Evolutionary conservation across 2,797 vertebrate genomes (phyloP).

Genomic region (Hippocampus kuda): DNA sequence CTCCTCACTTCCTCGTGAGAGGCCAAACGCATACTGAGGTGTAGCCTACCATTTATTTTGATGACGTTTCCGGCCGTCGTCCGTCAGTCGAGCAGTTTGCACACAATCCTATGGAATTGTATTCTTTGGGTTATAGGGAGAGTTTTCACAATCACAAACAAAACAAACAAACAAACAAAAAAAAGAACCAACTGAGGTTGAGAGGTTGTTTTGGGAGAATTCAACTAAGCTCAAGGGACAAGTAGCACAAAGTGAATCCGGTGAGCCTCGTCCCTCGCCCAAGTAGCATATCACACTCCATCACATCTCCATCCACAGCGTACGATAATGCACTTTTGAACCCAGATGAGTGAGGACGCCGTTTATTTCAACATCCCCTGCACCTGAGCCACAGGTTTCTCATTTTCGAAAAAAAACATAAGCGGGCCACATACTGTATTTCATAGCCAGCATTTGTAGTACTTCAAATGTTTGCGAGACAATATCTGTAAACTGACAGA

Average conservation of each 20-base stretch:
- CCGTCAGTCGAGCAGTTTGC: slow-evolving; percentile 60
- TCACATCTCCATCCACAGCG: slow-evolving; percentile 42
- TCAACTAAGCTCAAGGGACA: slow-evolving; percentile 34
- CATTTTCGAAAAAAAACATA: slow-evolving; percentile 28
- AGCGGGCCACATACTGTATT: slow-evolving; percentile 34
- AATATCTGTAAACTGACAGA: slow-evolving; percentile 43
- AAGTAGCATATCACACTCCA: slow-evolving; percentile 47
- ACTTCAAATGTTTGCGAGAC: slow-evolving; percentile 30
- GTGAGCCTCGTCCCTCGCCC: slow-evolving; percentile 29
- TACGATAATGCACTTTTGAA: slow-evolving; percentile 52
- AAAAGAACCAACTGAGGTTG: slow-evolving; percentile 17
- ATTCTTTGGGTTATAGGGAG: slow-evolving; percentile 46
- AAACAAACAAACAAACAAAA: neutral
- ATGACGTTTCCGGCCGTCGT: slow-evolving; percentile 30
- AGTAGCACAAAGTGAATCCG: slow-evolving; percentile 49
- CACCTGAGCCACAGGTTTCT: slow-evolving; percentile 27
- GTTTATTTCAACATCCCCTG: slow-evolving; percentile 21
- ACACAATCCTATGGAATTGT: slow-evolving; percentile 67
- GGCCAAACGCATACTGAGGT: neutral
- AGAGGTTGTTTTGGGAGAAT: slow-evolving; percentile 25
- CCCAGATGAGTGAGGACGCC: slow-evolving; percentile 4
- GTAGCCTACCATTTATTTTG: neutral
- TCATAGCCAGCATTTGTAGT: slow-evolving; percentile 28
- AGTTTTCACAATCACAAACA: slow-evolving; percentile 18
- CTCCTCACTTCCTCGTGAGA: neutral